Percentiles rank a stretch among this genome's conserved stretches.
phyloP scores from a whole-genome alignment of 2,113 vertebrate species.

The Poicephalus meyeri region DNA sequence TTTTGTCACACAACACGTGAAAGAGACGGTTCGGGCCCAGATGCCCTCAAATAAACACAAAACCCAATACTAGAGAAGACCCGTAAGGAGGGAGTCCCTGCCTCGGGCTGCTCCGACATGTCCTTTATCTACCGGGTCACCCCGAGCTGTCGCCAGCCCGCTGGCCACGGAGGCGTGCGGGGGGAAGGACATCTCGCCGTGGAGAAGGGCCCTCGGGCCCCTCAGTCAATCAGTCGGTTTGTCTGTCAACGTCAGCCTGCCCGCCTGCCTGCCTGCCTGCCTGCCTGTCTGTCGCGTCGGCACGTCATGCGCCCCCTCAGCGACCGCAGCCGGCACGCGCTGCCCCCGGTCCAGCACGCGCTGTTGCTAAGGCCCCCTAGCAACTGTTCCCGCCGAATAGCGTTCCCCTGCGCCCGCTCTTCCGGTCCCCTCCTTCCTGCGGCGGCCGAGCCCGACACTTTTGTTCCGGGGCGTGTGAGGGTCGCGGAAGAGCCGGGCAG shows the following conservation, averaged over 20 bases:
- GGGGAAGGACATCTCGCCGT: neutral
- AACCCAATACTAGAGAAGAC: rapidly evolving
- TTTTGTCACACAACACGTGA: neutral
- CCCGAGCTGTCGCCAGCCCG: no score
- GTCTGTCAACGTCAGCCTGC: neutral
- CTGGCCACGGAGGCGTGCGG: neutral
- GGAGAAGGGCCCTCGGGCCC: neutral
- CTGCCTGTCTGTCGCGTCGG: no score
- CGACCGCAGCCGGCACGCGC: neutral
- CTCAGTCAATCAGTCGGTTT: neutral
- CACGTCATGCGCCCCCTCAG: neutral
- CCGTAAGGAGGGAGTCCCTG: neutral
- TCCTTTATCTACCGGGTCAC: neutral
- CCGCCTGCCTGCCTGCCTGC: no score
- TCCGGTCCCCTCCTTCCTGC: neutral
- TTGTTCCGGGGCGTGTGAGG: neutral
- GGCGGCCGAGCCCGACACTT: neutral
- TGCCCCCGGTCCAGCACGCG: neutral
- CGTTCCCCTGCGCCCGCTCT: neutral
- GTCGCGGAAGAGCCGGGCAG: neutral
- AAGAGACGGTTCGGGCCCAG: rapidly evolving
- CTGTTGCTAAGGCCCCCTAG: neutral
- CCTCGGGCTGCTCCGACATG: neutral
- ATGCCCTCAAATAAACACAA: rapidly evolving
- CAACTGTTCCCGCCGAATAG: neutral